phyloP scores from a whole-genome alignment of 2,113 vertebrate genomes.

The Psammodynastes pulverulentus region DNA sequence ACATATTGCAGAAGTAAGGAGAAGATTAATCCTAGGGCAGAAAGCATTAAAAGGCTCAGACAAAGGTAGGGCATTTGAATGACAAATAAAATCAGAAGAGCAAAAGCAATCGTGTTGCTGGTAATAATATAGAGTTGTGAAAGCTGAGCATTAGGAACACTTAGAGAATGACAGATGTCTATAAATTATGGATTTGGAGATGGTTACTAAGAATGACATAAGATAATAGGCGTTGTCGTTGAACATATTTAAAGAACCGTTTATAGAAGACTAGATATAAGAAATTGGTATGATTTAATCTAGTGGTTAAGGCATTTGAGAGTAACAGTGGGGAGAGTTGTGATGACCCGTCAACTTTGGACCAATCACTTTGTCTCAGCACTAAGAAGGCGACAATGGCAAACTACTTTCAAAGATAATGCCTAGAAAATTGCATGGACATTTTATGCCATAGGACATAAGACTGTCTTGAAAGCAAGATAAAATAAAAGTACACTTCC shows the following conservation, averaged over 20 bases:
- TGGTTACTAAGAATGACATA: background rate
- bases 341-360: background rate
- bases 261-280: background rate
- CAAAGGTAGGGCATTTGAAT: background rate
- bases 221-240: background rate
- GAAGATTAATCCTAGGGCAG: background rate
- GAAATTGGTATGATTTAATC: background rate
- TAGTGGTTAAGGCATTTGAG: background rate
- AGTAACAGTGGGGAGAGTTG: background rate
- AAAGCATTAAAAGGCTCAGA: background rate
- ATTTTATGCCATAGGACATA: background rate
- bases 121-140: background rate
- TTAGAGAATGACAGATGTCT: background rate
- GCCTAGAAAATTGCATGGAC: background rate
- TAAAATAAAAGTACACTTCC: background rate
- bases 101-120: background rate
- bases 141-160: background rate
- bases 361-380: background rate
- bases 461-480: background rate
- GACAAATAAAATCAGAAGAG: background rate
- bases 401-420: background rate
- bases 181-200: background rate
- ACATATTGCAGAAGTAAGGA: background rate
- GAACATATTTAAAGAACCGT: background rate
- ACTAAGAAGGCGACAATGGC: background rate